Percentiles rank a stretch among this genome's conserved stretches.
Conservation (phyloP, 2,888 invertebrate genomes). For the Dermolepida albohirtum region DNA sequence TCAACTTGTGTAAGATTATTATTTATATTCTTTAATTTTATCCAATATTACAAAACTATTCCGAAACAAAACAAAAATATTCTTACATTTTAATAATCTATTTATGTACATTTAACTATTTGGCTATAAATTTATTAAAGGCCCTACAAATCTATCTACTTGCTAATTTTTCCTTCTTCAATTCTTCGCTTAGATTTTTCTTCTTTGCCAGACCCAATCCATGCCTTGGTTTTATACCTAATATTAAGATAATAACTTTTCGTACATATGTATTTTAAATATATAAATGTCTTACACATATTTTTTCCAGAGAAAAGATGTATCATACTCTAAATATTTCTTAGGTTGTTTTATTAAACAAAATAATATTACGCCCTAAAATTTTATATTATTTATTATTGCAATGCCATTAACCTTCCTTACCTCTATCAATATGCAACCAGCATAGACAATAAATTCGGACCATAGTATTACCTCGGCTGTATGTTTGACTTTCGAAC, state of each 20-base stretch:
- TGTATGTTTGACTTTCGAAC: constrained; percentile 45
- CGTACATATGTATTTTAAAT: constrained; percentile 4
- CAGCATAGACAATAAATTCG: constrained; percentile 48
- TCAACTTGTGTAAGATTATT: too few species aligned
- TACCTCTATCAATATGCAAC: constrained; percentile 51
- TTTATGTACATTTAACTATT: background rate
- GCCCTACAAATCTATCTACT: background rate
- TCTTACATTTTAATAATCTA: too few species aligned
- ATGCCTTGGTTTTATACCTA: constrained; percentile 19
- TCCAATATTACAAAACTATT: too few species aligned
- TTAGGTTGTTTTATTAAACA: constrained; percentile 19
- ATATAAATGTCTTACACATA: constrained; percentile 32
- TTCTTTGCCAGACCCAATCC: background rate
- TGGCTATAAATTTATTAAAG: constrained; percentile 5
- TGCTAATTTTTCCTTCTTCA: constrained; percentile 1
- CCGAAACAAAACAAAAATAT: too few species aligned
- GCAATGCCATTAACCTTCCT: constrained; percentile 4
- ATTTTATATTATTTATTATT: background rate
- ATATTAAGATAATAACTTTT: constrained; percentile 4
- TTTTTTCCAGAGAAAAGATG: constrained; percentile 8
- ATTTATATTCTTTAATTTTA: too few species aligned
- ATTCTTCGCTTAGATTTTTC: background rate
- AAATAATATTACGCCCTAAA: constrained; percentile 29
- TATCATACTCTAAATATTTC: background rate
- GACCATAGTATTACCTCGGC: constrained; percentile 48